phyloP scores from a whole-genome alignment of 2,888 invertebrate species.

The Cataglyphis albicans region DNA sequence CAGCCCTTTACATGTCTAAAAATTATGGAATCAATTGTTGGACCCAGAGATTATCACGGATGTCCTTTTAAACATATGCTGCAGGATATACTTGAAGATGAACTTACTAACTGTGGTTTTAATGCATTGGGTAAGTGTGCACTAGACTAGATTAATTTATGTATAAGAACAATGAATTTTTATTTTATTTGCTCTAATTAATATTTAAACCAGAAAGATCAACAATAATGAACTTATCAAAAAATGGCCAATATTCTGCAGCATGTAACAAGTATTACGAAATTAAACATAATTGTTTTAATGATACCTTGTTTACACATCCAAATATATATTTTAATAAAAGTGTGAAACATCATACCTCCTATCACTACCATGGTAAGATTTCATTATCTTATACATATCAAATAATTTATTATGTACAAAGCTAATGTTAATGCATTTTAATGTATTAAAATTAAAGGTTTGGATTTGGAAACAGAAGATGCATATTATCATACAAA shows the following conservation, averaged over 20 bases:
- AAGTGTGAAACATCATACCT: constrained; percentile 59
- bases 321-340: constrained; percentile 96
- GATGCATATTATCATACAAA: neutral
- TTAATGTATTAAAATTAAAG: constrained; percentile 25
- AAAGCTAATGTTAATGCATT: constrained; percentile 6
- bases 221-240: constrained; percentile 91
- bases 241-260: constrained; percentile 93
- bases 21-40: constrained; percentile 92
- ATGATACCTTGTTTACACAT: constrained; percentile 92
- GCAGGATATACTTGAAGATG: constrained; percentile 89
- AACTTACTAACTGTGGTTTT: constrained; percentile 90
- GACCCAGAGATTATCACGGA: constrained; percentile 95
- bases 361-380: constrained; percentile 13
- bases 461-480: constrained; percentile 1
- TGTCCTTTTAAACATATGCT: constrained; percentile 97
- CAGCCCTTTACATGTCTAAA: constrained; percentile 96
- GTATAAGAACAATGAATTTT: neutral
- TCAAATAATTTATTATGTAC: constrained; percentile 16
- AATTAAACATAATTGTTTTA: constrained; percentile 89
- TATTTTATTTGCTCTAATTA: neutral
- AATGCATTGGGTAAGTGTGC: constrained; percentile 87
- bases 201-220: constrained; percentile 88
- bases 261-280: constrained; percentile 96
- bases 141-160: constrained; percentile 13
- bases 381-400: neutral